Evolutionary conservation across 35 echinoderm and acorn worm species (phyloP).

Genomic region (Apostichopus californicus): DNA sequence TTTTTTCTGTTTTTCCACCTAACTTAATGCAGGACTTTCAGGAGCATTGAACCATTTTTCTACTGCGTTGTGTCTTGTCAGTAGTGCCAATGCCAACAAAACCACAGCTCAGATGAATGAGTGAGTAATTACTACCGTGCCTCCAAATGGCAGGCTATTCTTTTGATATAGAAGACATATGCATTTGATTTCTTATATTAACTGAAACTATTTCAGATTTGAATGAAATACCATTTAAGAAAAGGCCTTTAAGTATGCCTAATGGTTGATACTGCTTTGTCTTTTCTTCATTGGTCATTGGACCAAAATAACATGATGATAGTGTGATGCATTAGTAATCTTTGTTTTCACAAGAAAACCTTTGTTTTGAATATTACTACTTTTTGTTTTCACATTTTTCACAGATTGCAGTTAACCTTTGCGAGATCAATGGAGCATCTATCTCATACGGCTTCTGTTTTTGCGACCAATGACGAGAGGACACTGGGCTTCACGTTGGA

Average conservation of each 20-base stretch:
- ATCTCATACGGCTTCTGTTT: slow-evolving; percentile 67
- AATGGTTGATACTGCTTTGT: too few relatives aligned
- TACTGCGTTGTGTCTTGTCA: slow-evolving; percentile 86
- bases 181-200: too few relatives aligned
- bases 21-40: slow-evolving; percentile 63
- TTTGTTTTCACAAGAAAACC: too few relatives aligned
- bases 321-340: too few relatives aligned
- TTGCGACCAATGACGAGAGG: slow-evolving; percentile 75
- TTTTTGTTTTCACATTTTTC: not conserved
- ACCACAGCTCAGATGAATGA: slow-evolving; percentile 53
- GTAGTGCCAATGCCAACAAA: slow-evolving; percentile 50
- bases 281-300: too few relatives aligned
- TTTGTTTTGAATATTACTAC: too few relatives aligned
- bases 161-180: not conserved
- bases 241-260: too few relatives aligned
- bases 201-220: too few relatives aligned
- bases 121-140: slow-evolving; percentile 57
- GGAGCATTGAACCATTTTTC: slow-evolving; percentile 81
- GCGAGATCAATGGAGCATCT: slow-evolving; percentile 86
- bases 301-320: too few relatives aligned
- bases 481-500: slow-evolving; percentile 92
- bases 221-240: too few relatives aligned
- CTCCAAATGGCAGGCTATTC: not conserved
- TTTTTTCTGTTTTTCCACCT: slow-evolving; percentile 13
- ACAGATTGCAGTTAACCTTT: slow-evolving; percentile 82